A percentile compares a stretch with the other conserved stretches of the same genome.
phyloP scores from a whole-genome alignment of 2,113 vertebrate genomes.

The Diglossa brunneiventris region DNA sequence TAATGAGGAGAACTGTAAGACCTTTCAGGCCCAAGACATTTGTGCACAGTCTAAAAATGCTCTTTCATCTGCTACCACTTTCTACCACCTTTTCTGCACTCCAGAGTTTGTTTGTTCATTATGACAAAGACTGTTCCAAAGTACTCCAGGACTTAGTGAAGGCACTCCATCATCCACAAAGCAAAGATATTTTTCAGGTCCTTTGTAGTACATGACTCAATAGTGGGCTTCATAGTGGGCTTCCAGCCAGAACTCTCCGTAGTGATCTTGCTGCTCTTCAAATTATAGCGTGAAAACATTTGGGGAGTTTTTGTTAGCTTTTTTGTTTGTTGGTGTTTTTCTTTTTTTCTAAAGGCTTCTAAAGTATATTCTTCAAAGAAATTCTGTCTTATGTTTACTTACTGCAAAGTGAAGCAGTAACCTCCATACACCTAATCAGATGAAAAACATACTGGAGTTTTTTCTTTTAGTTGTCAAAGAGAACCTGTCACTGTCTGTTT shows the following conservation, averaged over 20 bases:
- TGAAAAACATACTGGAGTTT: background rate
- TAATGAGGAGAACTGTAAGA: background rate
- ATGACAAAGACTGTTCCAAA: slow-evolving; percentile 22
- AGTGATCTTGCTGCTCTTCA: slow-evolving; percentile 29
- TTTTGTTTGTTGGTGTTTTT: background rate
- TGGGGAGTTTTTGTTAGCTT: background rate
- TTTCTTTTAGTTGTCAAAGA: background rate
- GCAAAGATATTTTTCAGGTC: background rate
- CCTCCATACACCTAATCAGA: background rate
- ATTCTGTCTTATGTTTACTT: slow-evolving; percentile 39
- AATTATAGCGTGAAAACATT: slow-evolving; percentile 37
- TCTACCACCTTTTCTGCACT: slow-evolving; percentile 20
- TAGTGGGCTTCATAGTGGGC: background rate
- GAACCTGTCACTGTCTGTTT: background rate
- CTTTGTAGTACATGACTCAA: background rate
- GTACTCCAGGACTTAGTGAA: slow-evolving; percentile 26
- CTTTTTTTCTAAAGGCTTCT: background rate
- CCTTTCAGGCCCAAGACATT: background rate
- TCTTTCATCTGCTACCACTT: background rate
- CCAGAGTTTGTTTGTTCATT: slow-evolving; percentile 14
- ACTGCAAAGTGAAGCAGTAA: background rate
- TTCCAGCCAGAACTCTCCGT: slow-evolving; percentile 11
- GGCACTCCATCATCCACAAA: slow-evolving; percentile 33
- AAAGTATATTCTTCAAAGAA: slow-evolving; percentile 10
- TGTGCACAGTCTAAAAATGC: background rate